phyloP scores from a whole-genome alignment of 2,113 vertebrate species.

The Nycticryphes semicollaris region DNA sequence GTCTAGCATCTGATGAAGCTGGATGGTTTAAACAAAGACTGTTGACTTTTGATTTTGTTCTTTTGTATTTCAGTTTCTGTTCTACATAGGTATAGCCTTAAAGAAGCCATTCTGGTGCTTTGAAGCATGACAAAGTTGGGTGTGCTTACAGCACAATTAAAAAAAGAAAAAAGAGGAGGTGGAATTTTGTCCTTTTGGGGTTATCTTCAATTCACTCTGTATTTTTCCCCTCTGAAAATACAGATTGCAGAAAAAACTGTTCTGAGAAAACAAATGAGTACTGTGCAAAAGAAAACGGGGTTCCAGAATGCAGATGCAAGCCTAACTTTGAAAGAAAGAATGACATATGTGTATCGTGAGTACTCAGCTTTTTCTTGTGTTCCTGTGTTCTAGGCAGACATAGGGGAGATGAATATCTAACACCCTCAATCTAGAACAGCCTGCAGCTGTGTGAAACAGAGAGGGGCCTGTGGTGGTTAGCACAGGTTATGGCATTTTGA shows the following conservation, averaged over 20 bases:
- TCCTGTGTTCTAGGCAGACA: background rate
- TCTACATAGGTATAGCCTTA: background rate
- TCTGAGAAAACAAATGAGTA: rapidly evolving
- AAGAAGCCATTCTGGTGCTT: background rate
- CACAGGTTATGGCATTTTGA: background rate
- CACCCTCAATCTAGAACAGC: background rate
- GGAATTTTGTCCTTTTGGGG: background rate
- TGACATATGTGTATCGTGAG: conserved; percentile 8
- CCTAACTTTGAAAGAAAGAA: rapidly evolving
- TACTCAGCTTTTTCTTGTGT: background rate
- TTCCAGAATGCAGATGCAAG: background rate
- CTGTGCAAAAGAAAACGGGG: rapidly evolving
- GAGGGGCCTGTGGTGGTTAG: background rate
- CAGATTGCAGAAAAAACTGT: background rate
- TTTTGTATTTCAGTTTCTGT: background rate
- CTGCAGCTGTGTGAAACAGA: background rate
- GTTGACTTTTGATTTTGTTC: background rate
- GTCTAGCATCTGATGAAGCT: background rate
- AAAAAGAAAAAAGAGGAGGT: rapidly evolving
- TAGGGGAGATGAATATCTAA: background rate
- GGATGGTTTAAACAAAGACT: background rate
- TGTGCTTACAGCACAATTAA: background rate
- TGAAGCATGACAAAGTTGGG: background rate
- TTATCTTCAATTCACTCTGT: background rate
- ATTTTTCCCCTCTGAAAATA: background rate